Evolutionary conservation across 2,797 vertebrate species (phyloP).

Genomic region (Scomberomorus guttatus): DNA sequence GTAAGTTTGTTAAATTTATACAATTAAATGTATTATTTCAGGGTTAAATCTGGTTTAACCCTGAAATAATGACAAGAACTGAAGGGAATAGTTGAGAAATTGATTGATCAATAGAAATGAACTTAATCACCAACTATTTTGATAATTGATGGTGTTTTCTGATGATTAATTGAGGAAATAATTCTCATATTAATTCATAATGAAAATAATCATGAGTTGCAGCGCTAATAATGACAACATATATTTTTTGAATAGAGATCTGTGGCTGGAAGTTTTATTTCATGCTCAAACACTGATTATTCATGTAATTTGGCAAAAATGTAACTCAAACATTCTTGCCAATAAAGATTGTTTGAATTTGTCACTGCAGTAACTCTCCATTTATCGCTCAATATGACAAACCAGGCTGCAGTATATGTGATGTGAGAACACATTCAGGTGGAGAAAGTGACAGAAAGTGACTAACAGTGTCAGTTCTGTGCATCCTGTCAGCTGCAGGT

Average conservation of each 20-base stretch:
- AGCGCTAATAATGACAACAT: background rate
- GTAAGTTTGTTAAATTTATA: background rate
- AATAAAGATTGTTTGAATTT: too few species aligned
- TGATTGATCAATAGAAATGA: too few species aligned
- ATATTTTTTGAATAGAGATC: background rate
- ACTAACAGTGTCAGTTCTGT: background rate
- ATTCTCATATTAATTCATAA: too few species aligned
- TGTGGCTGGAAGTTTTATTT: background rate
- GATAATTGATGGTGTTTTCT: too few species aligned
- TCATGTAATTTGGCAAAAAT: too few species aligned
- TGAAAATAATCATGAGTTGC: too few species aligned
- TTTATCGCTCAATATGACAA: background rate
- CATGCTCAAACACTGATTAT: background rate
- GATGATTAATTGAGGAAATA: too few species aligned
- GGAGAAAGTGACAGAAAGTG: background rate
- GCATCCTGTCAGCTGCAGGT: too few species aligned
- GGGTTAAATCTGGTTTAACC: background rate
- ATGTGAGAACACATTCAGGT: conserved; percentile 7
- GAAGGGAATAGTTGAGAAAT: too few species aligned
- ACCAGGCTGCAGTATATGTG: background rate
- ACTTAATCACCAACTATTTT: too few species aligned
- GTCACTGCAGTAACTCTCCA: background rate
- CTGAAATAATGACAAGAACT: background rate
- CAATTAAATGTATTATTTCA: background rate
- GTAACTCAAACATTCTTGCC: too few species aligned